Base-by-base conservation (phyloP, 2,797 vertebrate species). In the Melanotaenia parkinsoni region DNA sequence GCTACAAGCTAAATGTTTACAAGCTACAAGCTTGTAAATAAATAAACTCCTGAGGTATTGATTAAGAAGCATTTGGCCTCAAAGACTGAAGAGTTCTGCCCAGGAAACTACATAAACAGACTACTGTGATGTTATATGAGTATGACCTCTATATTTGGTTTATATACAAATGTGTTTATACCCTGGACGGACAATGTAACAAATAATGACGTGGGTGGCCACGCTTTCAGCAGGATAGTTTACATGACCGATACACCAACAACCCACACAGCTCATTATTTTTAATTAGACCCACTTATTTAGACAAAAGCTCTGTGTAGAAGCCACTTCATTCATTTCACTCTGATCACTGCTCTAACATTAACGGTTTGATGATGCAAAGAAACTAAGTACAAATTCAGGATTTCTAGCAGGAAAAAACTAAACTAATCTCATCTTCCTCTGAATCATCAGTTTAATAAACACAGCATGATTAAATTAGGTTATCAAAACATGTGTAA, bases 201-300 rank as follows among this genome's bases (percentile, higher is more conserved):
- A 58, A 63, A 76, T 58, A 59, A 65, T 63, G 24, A 59, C 61
- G n/a, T 50, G 45, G 30, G 40, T 4, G 51, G 33, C 24, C 35
- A 51, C 7, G 65, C 16, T 72, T 51, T 63, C 47, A 35, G 32
- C 63, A 70, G 61, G 32, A 69, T 63, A 60, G 72, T 84, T 77
- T 75, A 77, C 68, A 74, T 67, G 63, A 51, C 59, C 51, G 54
- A 35, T 63, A 66, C 57, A 72, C 43, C 18, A 28, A 74, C 28
- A 76, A 58, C 79, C 71, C 37, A 80, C 70, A 1, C 66, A 62
- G 32, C 70, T 76, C 51, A 80, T 72, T 84, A 82, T 73, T 71
- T 72, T 76, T 81, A 80, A 82, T 76, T 78, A 68, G 32, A 37
- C 9, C 20, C 50, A 66, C 63, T 63, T 76, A 71, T 74, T 63